A percentile compares a stretch with the other conserved stretches of the same genome.
phyloP scores from a whole-genome alignment of 2,888 invertebrate species.

The Disparrhopalites patrizii region DNA sequence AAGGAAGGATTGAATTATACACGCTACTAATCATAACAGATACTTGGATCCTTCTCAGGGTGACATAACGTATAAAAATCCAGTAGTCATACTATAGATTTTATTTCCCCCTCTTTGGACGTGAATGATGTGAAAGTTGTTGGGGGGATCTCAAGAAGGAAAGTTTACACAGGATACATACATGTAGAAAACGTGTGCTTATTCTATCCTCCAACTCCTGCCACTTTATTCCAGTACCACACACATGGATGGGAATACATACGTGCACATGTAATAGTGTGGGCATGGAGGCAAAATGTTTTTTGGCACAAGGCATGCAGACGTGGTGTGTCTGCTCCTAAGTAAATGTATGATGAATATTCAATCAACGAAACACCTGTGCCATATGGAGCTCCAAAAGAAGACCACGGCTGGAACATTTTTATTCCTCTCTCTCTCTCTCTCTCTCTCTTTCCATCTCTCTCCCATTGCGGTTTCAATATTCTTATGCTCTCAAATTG shows the following conservation, averaged over 20 bases:
- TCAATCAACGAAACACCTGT: slow-evolving; percentile 49
- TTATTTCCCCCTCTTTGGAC: background rate
- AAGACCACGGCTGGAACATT: slow-evolving; percentile 39
- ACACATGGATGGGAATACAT: too few species aligned
- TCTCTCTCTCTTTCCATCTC: too few species aligned
- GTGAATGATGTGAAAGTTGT: background rate
- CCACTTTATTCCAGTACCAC: too few species aligned
- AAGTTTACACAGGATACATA: too few species aligned
- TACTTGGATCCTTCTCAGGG: too few species aligned
- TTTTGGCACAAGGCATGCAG: slow-evolving; percentile 28
- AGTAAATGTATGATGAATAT: slow-evolving; percentile 49
- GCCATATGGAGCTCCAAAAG: slow-evolving; percentile 45
- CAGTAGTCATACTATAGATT: too few species aligned
- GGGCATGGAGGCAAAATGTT: slow-evolving; percentile 9
- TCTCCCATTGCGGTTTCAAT: slow-evolving; percentile 39
- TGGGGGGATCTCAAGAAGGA: slow-evolving; percentile 3
- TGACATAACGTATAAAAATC: too few species aligned
- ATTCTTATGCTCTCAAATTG: slow-evolving; percentile 19
- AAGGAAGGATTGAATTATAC: background rate
- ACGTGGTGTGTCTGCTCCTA: slow-evolving; percentile 29
- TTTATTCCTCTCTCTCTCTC: slow-evolving; percentile 36
- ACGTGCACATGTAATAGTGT: background rate
- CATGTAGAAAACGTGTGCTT: too few species aligned
- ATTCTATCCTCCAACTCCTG: too few species aligned
- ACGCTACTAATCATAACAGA: background rate